Conservation (phyloP, 2,113 vertebrate species). For the Hemiprocne comata region DNA sequence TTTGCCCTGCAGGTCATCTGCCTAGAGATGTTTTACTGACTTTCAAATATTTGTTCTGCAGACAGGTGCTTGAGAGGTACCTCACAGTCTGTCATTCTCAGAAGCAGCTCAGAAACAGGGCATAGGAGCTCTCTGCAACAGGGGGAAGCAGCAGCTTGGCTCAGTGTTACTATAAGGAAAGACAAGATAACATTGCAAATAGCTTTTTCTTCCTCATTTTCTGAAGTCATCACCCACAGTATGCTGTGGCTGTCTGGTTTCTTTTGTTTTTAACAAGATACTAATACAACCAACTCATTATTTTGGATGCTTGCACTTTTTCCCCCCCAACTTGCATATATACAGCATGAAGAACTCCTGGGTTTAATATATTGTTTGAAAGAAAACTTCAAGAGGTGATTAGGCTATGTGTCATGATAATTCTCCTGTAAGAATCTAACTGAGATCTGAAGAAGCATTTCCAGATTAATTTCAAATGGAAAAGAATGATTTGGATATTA, state of each 20-base stretch:
- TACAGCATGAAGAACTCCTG: not conserved
- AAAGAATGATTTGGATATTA: not conserved
- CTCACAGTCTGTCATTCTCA: not conserved
- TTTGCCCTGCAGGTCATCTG: not conserved
- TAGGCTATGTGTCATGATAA: not conserved
- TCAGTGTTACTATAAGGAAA: not conserved
- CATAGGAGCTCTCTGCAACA: rapidly evolving
- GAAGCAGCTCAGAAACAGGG: not conserved
- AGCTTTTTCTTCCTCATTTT: not conserved
- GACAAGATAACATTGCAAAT: not conserved
- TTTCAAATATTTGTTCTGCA: not conserved
- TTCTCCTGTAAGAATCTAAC: not conserved
- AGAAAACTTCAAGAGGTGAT: not conserved
- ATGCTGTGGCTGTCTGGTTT: not conserved
- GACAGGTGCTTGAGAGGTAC: not conserved
- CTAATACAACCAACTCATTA: not conserved
- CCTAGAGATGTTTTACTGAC: not conserved
- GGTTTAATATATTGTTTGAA: not conserved
- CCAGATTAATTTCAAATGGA: slow-evolving; percentile 27
- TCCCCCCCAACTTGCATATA: not conserved
- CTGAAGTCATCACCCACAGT: not conserved
- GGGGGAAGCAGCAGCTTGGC: rapidly evolving
- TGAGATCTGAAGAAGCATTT: not conserved
- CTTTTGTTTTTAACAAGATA: not conserved
- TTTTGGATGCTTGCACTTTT: not conserved